Evolutionary conservation across 2,113 vertebrate genomes (phyloP), one percentile per base, ranked within the genome.

Genomic region (Myrmecophaga tridactyla): DNA sequence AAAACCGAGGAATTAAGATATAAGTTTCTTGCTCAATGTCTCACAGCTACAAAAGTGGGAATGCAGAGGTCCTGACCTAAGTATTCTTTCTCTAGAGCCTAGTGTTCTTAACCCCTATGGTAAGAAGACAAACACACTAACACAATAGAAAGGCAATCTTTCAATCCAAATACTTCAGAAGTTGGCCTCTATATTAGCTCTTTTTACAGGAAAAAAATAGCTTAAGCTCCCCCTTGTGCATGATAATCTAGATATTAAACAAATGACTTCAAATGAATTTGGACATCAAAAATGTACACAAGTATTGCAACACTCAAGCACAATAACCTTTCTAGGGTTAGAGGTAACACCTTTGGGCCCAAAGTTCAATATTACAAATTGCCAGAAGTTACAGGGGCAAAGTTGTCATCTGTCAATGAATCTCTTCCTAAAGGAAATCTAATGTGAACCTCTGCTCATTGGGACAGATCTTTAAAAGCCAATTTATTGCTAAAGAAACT

Each of bases 371-470:
- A 15, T n/a, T 36, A 65, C 60, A 53, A 58, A 72, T n/a, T 31
- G 15, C 53, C 36, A 84, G 70, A 65, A 92, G 39, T 34, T 89
- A 48, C 60, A 8, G 14, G 83, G 27, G 20, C 23, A 78, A 75
- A 39, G 27, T 46, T 80, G 39, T n/a, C 41, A 21, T 34, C 34
- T 36, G 21, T 86, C 87, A 36, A 2, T 6, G 48, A 60, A 18
- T 43, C 41, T 81, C 25, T 87, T 96, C 31, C 91, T 92, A 65
- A 60, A 85, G 90, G 70, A 92, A 96, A 89, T 53, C 72, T 73
- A 73, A 78, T 9, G 11, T 9, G 62, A 89, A 89, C 27, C 77
- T 77, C 10, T 53, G 39, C 46, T 65, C 43, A 48, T 39, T 4
- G 27, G n/a, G 36, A 62, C 15, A 39, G 23, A 56, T 46, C 23